Conservation (phyloP, 2,113 vertebrate species). For the Eolophus roseicapilla region DNA sequence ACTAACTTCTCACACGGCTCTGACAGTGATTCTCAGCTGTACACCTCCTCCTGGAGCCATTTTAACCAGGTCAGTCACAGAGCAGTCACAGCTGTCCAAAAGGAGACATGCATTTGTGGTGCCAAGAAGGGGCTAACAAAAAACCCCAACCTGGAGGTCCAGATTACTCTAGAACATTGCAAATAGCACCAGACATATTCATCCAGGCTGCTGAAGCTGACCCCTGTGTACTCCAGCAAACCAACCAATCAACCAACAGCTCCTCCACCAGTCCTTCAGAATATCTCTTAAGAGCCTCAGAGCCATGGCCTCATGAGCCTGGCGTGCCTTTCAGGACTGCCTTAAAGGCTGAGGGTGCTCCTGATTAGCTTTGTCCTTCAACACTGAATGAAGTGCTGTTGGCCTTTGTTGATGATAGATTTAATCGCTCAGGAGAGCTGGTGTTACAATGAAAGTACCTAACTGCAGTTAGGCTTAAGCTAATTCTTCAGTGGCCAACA, state of each 20-base stretch:
- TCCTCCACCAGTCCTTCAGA: fast-evolving
- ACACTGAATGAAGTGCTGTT: background rate
- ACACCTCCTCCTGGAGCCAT: background rate
- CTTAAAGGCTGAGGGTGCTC: background rate
- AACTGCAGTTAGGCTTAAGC: background rate
- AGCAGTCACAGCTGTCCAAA: background rate
- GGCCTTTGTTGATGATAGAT: background rate
- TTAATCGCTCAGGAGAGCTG: background rate
- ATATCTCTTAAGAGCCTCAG: background rate
- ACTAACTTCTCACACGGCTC: background rate
- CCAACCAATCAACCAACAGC: background rate
- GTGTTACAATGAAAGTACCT: background rate
- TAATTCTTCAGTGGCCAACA: background rate
- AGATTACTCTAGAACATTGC: background rate
- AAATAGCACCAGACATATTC: background rate
- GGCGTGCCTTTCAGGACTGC: background rate
- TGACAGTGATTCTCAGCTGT: background rate
- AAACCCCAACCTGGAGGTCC: background rate
- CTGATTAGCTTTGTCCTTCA: background rate
- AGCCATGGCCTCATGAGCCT: background rate
- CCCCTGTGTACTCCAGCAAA: background rate
- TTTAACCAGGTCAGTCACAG: background rate
- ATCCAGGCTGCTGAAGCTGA: background rate
- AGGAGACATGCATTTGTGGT: background rate
- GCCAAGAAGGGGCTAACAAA: background rate